These are phyloP conservation scores for Altica lythri DNA, from an alignment of 2,888 invertebrate species.

Conservation along the genomic window DNA sequence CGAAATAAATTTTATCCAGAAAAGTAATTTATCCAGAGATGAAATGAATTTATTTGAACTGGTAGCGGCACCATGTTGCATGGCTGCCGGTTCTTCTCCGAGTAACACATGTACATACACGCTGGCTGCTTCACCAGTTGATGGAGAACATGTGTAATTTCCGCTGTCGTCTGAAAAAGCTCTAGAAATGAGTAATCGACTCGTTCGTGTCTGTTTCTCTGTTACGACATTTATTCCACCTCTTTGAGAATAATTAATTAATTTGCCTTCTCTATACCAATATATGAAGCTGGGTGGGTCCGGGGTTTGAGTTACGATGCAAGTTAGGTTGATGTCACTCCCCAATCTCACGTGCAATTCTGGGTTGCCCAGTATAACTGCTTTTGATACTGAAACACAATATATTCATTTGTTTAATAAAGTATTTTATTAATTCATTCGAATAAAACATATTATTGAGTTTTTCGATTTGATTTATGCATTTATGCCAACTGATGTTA, in stretches of 20 bases:
- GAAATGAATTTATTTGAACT: background rate
- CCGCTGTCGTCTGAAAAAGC: constrained; percentile 83
- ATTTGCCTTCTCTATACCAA: constrained; percentile 82
- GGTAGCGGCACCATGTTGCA: constrained; percentile 52
- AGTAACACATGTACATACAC: constrained; percentile 65
- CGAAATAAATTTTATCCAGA: background rate
- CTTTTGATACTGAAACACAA: constrained; percentile 76
- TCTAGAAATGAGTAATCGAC: constrained; percentile 80
- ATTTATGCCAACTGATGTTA: no score
- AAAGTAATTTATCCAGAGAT: constrained; percentile 1
- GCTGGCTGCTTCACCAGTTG: constrained; percentile 61
- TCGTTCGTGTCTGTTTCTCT: constrained; percentile 82
- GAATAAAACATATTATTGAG: no score
- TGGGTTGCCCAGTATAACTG: constrained; percentile 83
- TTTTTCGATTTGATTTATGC: no score
- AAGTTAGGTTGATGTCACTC: constrained; percentile 90
- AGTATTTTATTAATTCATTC: background rate
- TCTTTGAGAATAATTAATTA: constrained; percentile 83
- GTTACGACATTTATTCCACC: constrained; percentile 87
- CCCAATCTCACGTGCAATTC: constrained; percentile 88
- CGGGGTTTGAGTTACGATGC: constrained; percentile 81
- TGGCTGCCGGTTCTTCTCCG: constrained; percentile 58
- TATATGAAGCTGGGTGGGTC: constrained; percentile 80
- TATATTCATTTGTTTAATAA: background rate
- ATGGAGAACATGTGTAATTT: constrained; percentile 87